Conservation (phyloP, 1,140 invertebrate genomes). For the Contarinia nasturtii region DNA sequence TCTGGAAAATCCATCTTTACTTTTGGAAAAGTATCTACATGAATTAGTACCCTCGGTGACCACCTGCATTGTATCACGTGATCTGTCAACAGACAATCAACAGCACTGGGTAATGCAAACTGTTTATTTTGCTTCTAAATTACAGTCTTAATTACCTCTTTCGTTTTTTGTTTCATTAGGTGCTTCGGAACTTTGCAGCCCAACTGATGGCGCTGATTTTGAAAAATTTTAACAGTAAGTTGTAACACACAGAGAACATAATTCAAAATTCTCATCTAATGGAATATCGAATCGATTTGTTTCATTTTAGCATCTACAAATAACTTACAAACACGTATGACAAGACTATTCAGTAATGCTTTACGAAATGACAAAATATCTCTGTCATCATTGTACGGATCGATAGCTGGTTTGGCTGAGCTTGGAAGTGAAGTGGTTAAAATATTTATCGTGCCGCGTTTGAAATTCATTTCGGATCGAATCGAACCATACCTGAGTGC, state of each 20-base stretch:
- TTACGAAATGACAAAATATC: conserved; percentile 69
- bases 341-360: conserved; percentile 49
- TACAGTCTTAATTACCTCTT: too few species aligned
- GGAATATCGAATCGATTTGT: too few species aligned
- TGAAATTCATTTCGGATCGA: conserved; percentile 66
- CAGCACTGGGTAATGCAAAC: conserved; percentile 93
- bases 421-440: conserved; percentile 86
- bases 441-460: conserved; percentile 77
- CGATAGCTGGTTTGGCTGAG: conserved; percentile 77
- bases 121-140: too few species aligned
- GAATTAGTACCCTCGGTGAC: conserved; percentile 91
- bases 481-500: conserved; percentile 57
- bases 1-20: conserved; percentile 86
- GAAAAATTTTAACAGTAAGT: conserved; percentile 73
- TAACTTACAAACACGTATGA: conserved; percentile 86
- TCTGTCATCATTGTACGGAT: conserved; percentile 82
- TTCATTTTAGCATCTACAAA: conserved; percentile 53
- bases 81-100: conserved; percentile 82
- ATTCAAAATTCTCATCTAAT: too few species aligned
- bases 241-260: too few species aligned
- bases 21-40: conserved; percentile 98
- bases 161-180: too few species aligned
- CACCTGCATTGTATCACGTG: conserved; percentile 92
- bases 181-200: conserved; percentile 92
- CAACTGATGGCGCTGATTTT: conserved; percentile 88